Conservation (phyloP, 2,888 invertebrate genomes). For the Pilophorus perplexus region DNA sequence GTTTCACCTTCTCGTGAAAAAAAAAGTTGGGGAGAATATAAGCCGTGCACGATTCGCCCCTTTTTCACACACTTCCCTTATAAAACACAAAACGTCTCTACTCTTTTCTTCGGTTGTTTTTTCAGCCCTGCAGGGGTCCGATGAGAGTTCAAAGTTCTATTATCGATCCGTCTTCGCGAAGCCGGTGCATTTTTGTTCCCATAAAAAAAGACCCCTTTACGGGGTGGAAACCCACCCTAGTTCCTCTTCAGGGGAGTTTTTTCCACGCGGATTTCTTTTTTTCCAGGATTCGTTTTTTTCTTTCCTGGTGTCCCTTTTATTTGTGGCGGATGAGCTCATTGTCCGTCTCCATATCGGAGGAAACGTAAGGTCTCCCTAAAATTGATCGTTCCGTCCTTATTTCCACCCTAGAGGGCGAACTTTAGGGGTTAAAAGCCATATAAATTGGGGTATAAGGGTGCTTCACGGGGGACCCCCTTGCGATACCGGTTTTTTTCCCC, state of each 20-base stretch:
- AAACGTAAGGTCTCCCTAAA: neutral
- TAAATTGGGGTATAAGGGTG: slow-evolving; percentile 32
- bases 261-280: neutral
- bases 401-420: neutral
- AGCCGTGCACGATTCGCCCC: neutral
- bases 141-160: neutral
- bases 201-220: neutral
- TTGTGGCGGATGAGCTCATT: slow-evolving; percentile 35
- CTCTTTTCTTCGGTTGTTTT: slow-evolving; percentile 1
- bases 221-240: neutral
- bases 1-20: slow-evolving; percentile 10
- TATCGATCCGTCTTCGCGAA: neutral
- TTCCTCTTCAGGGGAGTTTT: neutral
- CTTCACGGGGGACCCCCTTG: neutral
- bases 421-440: slow-evolving; percentile 35
- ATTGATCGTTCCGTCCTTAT: slow-evolving; percentile 17
- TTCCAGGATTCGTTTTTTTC: slow-evolving; percentile 6
- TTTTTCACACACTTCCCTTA: neutral
- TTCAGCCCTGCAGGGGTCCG: slow-evolving; percentile 1
- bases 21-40: neutral
- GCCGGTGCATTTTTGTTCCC: slow-evolving; percentile 11
- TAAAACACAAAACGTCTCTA: neutral
- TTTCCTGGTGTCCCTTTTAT: slow-evolving; percentile 20
- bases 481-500: neutral
- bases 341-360: neutral